Percentiles rank a stretch among this genome's conserved stretches.
Evolutionary conservation across 2,797 vertebrate species (phyloP).

Genomic region (Pteronotus mesoamericanus): DNA sequence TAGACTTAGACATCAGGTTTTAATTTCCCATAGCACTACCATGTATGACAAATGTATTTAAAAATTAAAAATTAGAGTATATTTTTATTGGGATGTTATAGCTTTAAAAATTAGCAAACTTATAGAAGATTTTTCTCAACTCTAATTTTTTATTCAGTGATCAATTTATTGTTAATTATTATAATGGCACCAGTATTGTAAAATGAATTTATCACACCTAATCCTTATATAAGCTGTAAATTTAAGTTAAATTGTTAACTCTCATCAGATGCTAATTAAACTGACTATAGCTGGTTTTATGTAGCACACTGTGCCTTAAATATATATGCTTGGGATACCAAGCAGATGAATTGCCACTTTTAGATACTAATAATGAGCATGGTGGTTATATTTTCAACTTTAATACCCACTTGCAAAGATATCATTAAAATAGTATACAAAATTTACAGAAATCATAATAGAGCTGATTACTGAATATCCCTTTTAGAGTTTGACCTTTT

Average conservation of each 20-base stretch:
- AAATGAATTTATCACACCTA: constrained; percentile 67
- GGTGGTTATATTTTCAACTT: constrained; percentile 77
- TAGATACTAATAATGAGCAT: constrained; percentile 72
- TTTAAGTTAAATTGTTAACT: constrained; percentile 72
- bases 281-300: constrained; percentile 74
- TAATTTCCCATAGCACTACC: constrained; percentile 43
- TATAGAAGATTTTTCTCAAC: constrained; percentile 14
- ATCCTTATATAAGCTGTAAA: constrained; percentile 67
- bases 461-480: constrained; percentile 70
- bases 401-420: constrained; percentile 78
- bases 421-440: constrained; percentile 75
- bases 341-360: constrained; percentile 74
- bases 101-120: constrained; percentile 52
- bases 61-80: constrained; percentile 56
- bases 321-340: constrained; percentile 68
- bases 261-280: constrained; percentile 79
- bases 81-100: constrained; percentile 41
- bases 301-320: constrained; percentile 77
- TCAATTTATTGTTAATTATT: constrained; percentile 73
- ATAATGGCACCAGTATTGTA: constrained; percentile 71
- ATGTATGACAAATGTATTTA: constrained; percentile 48
- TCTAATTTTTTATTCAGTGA: constrained; percentile 55
- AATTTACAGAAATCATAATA: constrained; percentile 72
- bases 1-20: constrained; percentile 52
- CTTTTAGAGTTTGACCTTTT: constrained; percentile 75